Evolutionary conservation across 2,888 invertebrate genomes (phyloP).

Genomic region (Pachymerium ferrugineum): DNA sequence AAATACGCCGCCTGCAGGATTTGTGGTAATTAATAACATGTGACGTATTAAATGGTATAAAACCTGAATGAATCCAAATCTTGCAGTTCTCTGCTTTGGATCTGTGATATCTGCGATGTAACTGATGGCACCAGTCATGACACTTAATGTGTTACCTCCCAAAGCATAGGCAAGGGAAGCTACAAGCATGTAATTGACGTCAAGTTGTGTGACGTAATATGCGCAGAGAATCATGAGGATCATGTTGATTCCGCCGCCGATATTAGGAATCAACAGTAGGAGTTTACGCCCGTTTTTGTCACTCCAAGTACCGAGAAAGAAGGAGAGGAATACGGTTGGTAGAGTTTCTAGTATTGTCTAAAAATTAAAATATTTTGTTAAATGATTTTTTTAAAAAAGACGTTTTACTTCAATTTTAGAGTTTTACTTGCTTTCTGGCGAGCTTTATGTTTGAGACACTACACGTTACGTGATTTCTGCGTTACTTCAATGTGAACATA

Average conservation of each 20-base stretch:
- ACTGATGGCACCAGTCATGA: not conserved
- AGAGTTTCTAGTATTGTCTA: not conserved
- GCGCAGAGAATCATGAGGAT: not conserved
- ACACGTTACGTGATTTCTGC: too few relatives aligned
- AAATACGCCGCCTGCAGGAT: not conserved
- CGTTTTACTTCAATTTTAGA: too few relatives aligned
- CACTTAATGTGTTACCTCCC: not conserved
- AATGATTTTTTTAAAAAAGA: too few relatives aligned
- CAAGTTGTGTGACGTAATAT: not conserved
- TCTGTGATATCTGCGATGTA: not conserved
- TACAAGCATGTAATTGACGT: not conserved
- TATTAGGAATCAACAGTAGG: not conserved
- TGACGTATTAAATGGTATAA: not conserved
- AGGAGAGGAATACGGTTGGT: not conserved
- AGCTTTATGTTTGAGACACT: too few relatives aligned
- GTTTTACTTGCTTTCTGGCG: too few relatives aligned
- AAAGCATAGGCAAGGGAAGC: not conserved
- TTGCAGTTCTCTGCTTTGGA: not conserved
- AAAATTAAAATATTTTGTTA: too few relatives aligned
- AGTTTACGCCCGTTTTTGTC: conserved; percentile 22
- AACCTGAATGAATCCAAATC: not conserved
- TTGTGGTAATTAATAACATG: not conserved
- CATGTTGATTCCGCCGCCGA: not conserved
- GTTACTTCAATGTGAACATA: too few relatives aligned
- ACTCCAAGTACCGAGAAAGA: conserved; percentile 29